Evolutionary conservation across 2,888 invertebrate genomes (phyloP), one percentile per base, ranked within the genome.

Genomic region (Dicycla oo): DNA sequence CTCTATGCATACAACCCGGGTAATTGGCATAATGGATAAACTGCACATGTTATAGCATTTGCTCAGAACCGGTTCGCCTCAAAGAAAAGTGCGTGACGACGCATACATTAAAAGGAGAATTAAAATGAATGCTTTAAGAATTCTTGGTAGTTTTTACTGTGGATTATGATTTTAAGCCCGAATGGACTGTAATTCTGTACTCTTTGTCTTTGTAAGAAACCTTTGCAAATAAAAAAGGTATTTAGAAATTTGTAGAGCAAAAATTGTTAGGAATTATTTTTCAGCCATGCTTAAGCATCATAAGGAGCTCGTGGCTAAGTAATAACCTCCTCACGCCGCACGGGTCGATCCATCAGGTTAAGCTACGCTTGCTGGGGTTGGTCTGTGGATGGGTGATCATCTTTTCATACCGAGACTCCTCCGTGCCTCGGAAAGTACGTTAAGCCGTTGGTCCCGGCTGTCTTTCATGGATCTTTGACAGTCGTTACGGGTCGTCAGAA

Each of bases 101-200:
- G 80, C 80, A 82, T 80, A 78, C 47, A 80, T 82, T 80, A 80
- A 34, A 15, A 30, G 26, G 2, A 11, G 69, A 69, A 82, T 79
- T 76, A 69, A 76, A 76, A 76, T 69, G 26, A 70, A 78, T 70
- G 77, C 60, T 66, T n/a, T 34, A 18, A 26, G 45, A 61, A 65
- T 64, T 77, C 64, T 58, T 54, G 47, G 26, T 57, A 71, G 57
- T 68, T 70, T 67, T 70, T 67, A 45, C 30, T 18, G 18, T 10
- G 78, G 77, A 73, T 73, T 73, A 73, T 57, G 26, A 38, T 58
- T 45, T 73, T 73, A 23, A 10, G 57, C 5, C 45, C 45, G 45
- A 71, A 68, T 38, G 69, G 69, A 4, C 30, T 69, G n/a, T 45
- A 13, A 23, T 51, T 30, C 13, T 62, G n/a, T 20, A 26, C 4